Conservation (phyloP, 2,113 vertebrate genomes). For the Excalfactoria chinensis region DNA sequence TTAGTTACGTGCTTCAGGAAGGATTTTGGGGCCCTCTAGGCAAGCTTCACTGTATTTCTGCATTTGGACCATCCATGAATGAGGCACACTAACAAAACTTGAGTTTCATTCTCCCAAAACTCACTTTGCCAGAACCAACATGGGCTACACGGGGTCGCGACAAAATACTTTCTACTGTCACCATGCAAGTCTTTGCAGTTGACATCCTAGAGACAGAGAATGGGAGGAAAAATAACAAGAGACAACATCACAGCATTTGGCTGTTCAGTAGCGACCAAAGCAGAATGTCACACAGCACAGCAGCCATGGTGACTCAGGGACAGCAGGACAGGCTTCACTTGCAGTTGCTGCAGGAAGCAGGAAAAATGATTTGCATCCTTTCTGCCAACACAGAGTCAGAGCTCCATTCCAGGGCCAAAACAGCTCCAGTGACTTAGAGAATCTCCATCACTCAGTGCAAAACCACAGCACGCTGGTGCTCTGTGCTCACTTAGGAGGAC, state of each 20-base stretch:
- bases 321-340: not conserved
- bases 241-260: not conserved
- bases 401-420: rapidly evolving
- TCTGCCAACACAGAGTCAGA: rapidly evolving
- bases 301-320: not conserved
- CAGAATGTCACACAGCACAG: not conserved
- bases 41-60: not conserved
- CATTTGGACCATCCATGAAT: rapidly evolving
- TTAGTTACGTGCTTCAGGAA: rapidly evolving
- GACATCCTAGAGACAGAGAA: rapidly evolving
- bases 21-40: not conserved
- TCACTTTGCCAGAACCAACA: not conserved
- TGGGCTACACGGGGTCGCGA: not conserved
- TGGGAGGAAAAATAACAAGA: rapidly evolving
- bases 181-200: not conserved
- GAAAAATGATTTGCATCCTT: conserved; percentile 43
- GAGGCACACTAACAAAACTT: not conserved
- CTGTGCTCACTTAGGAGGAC: not conserved
- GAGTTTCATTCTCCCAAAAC: not conserved
- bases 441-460: not conserved
- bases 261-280: rapidly evolving
- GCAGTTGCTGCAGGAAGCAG: conserved; percentile 30
- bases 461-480: not conserved
- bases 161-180: not conserved
- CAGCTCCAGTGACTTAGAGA: not conserved